phyloP scores from a whole-genome alignment of 2,113 vertebrate genomes.

The Apodemus speciosus region DNA sequence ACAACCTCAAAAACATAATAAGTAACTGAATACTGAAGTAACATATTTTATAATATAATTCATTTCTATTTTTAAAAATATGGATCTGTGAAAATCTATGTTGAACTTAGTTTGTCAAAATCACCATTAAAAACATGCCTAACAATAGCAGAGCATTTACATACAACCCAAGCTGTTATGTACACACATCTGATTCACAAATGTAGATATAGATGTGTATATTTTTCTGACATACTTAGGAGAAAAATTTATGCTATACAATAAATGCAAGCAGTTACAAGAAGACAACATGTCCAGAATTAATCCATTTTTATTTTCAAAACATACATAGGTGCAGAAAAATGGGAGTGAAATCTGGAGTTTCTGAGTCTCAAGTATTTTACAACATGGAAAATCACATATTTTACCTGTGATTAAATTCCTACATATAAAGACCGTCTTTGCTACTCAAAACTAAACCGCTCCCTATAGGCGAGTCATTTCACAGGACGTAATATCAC shows the following conservation, averaged over 20 bases:
- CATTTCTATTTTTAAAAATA: slow-evolving; percentile 22
- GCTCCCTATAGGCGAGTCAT: not conserved
- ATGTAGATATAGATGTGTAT: not conserved
- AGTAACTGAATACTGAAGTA: not conserved
- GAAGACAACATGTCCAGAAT: not conserved
- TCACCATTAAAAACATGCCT: not conserved
- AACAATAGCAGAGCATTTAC: not conserved
- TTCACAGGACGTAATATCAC: not conserved
- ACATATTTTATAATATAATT: slow-evolving; percentile 32
- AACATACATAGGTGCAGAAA: not conserved
- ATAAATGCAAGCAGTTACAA: not conserved
- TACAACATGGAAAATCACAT: not conserved
- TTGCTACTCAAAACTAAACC: not conserved
- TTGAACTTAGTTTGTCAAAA: slow-evolving; percentile 31
- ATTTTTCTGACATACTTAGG: slow-evolving; percentile 1
- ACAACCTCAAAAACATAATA: slow-evolving; percentile 20
- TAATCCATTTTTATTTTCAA: slow-evolving; percentile 28
- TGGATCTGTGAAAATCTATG: not conserved
- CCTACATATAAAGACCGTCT: not conserved
- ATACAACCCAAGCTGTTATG: not conserved
- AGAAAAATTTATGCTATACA: not conserved
- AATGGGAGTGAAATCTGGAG: not conserved
- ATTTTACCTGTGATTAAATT: not conserved
- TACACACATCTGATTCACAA: not conserved
- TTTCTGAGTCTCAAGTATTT: not conserved